These are phyloP conservation scores for Mobula hypostoma DNA, from an alignment of 2,113 vertebrate genomes.

Conservation along the genomic window DNA sequence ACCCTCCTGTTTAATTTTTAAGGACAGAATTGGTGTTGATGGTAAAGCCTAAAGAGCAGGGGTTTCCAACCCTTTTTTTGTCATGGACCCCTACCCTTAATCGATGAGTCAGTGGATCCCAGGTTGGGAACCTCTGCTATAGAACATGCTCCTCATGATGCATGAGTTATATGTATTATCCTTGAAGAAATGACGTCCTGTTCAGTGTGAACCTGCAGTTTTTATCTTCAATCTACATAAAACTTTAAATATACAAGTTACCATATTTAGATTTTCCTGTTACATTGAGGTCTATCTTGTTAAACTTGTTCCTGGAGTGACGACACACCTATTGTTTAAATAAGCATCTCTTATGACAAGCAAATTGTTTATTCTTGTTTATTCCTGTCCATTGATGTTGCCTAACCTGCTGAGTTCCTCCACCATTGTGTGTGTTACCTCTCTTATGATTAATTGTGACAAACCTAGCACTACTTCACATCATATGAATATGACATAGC, in stretches of 20 bases:
- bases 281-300: background rate
- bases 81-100: too few relatives aligned
- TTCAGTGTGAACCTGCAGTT: background rate
- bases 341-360: background rate
- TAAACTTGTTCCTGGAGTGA: conserved; percentile 11
- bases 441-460: background rate
- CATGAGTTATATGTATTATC: background rate
- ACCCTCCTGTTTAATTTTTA: background rate
- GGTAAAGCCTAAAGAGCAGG: background rate
- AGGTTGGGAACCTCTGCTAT: too few relatives aligned
- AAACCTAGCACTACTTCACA: background rate
- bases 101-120: too few relatives aligned
- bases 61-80: too few relatives aligned
- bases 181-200: background rate
- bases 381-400: too few relatives aligned
- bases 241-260: background rate
- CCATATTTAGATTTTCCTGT: background rate
- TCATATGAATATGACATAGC: background rate
- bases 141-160: background rate
- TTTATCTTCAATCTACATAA: background rate
- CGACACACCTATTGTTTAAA: background rate
- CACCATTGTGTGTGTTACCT: too few relatives aligned
- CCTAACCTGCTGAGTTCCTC: too few relatives aligned
- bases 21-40: background rate
- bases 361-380: too few relatives aligned